These are phyloP conservation scores for Pachydiplax longipennis DNA, from an alignment of 2,888 invertebrate genomes.

Conservation along the genomic window DNA sequence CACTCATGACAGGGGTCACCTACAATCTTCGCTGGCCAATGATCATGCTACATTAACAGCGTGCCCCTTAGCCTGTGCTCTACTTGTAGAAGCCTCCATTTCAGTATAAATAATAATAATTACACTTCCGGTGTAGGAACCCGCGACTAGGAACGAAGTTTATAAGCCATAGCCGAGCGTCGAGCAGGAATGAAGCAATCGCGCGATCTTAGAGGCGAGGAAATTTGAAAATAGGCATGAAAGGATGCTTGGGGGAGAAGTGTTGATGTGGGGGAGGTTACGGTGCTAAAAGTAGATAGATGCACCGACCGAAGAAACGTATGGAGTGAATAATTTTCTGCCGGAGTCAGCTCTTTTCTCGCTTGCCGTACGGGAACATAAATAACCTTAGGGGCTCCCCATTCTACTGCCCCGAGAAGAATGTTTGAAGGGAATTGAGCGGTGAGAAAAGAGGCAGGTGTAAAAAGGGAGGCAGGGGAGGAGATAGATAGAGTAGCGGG, in stretches of 20 bases:
- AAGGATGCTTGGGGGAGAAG: neutral
- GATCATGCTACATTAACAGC: too few species aligned
- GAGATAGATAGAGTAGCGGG: neutral
- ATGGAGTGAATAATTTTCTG: slow-evolving; percentile 31
- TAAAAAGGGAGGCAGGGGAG: neutral
- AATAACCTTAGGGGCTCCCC: slow-evolving; percentile 6
- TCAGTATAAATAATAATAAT: too few species aligned
- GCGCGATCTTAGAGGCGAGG: neutral
- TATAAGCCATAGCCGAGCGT: neutral
- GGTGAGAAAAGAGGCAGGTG: slow-evolving; percentile 37
- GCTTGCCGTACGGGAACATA: neutral
- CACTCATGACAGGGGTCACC: too few species aligned
- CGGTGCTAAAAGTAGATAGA: neutral
- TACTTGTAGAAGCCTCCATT: too few species aligned
- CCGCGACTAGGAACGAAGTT: neutral
- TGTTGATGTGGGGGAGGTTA: neutral
- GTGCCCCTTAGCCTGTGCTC: too few species aligned
- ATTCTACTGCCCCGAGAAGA: neutral
- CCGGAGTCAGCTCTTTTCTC: neutral
- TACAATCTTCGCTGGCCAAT: too few species aligned
- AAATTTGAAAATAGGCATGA: neutral
- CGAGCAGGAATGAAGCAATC: neutral
- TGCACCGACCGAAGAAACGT: slow-evolving; percentile 8
- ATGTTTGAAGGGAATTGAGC: slow-evolving; percentile 5
- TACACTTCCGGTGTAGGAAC: too few species aligned